A percentile compares a stretch with the other conserved stretches of the same genome.
These are phyloP conservation scores for Neogobius melanostomus DNA, from an alignment of 2,113 vertebrate genomes.

Conservation along the genomic window DNA sequence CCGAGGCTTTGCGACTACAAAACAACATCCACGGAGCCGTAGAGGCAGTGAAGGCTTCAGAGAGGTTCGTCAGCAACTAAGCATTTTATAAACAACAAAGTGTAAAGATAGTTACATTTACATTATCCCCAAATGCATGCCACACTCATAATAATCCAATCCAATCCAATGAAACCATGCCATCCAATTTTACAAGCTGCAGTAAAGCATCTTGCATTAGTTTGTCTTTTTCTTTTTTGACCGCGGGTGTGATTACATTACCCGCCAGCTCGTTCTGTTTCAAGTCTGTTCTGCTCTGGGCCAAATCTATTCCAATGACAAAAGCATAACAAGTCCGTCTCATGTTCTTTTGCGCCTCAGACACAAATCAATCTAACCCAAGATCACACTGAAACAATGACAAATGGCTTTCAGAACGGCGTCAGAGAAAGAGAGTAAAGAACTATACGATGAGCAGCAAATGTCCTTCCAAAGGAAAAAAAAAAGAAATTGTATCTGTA, in stretches of 20 bases:
- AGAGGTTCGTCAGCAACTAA: too few species aligned
- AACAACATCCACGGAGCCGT: too few species aligned
- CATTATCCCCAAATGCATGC: too few species aligned
- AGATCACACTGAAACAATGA: not conserved
- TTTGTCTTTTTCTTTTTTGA: not conserved
- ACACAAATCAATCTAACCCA: not conserved
- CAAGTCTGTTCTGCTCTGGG: not conserved
- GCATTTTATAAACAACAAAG: too few species aligned
- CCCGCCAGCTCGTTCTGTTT: too few species aligned
- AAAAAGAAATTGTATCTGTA: not conserved
- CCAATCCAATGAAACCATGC: not conserved
- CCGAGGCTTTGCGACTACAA: too few species aligned
- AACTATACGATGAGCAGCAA: not conserved
- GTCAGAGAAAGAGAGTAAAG: not conserved
- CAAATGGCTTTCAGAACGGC: not conserved
- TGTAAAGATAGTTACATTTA: too few species aligned
- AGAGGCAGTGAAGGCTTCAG: too few species aligned
- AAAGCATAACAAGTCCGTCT: not conserved
- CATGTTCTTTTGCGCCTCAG: not conserved
- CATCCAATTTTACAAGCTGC: not conserved
- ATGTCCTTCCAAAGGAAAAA: not conserved
- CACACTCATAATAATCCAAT: too few species aligned
- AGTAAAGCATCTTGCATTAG: not conserved
- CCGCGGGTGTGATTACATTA: not conserved
- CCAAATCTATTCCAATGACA: not conserved